These are phyloP conservation scores for Scaptodrosophila lebanonensis DNA, from an alignment of 1,140 invertebrate species.

Conservation along the genomic window DNA sequence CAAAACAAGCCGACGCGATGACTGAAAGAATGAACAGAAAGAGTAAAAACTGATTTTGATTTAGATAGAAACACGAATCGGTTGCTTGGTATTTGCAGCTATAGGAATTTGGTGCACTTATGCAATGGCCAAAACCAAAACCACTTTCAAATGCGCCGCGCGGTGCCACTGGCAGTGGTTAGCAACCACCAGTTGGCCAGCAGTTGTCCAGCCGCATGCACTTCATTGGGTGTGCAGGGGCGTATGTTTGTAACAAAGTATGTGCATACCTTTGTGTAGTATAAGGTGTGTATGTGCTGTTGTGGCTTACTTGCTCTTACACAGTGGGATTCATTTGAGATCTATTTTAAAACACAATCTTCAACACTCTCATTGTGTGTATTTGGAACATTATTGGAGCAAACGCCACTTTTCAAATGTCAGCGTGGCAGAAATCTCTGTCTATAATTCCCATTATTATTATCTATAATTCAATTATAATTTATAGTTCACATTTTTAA, in stretches of 20 bases:
- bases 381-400: too few relatives aligned
- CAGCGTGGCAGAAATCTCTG: too few relatives aligned
- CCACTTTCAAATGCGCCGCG: slow-evolving; percentile 64
- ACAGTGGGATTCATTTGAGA: too few relatives aligned
- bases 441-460: too few relatives aligned
- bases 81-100: slow-evolving; percentile 24
- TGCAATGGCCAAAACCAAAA: slow-evolving; percentile 59
- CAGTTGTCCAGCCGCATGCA: slow-evolving; percentile 12
- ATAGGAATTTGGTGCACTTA: slow-evolving; percentile 67
- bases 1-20: slow-evolving; percentile 42
- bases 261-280: not conserved
- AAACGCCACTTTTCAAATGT: too few relatives aligned
- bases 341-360: too few relatives aligned
- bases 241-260: slow-evolving; percentile 3
- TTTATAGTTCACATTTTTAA: too few relatives aligned
- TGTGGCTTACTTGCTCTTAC: too few relatives aligned
- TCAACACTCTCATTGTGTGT: too few relatives aligned
- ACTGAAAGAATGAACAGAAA: slow-evolving; percentile 28
- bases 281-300: too few relatives aligned
- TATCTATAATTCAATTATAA: too few relatives aligned
- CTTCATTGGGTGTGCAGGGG: slow-evolving; percentile 26
- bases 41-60: slow-evolving; percentile 34
- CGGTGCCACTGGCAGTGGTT: slow-evolving; percentile 11
- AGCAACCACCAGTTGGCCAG: slow-evolving; percentile 41
- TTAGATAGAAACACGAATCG: slow-evolving; percentile 59